Conservation (phyloP, 2,888 invertebrate genomes). For the Mamestra brassicae region DNA sequence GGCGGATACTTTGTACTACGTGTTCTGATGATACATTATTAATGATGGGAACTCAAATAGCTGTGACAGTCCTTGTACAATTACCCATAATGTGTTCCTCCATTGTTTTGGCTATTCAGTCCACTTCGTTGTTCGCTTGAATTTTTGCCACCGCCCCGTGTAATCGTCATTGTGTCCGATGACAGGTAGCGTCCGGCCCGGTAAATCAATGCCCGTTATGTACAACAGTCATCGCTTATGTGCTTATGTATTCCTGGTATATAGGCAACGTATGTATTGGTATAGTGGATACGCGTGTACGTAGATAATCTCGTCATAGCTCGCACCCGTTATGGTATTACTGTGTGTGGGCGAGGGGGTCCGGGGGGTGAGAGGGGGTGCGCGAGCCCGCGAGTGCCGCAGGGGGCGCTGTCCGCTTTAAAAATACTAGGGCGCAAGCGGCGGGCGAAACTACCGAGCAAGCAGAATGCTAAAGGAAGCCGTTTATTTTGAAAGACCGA, state of each 20-base stretch:
- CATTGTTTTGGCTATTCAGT: conserved; percentile 53
- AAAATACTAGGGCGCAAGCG: conserved; percentile 87
- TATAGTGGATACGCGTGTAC: conserved; percentile 85
- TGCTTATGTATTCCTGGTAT: conserved; percentile 83
- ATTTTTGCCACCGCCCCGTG: conserved; percentile 78
- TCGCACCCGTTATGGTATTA: conserved; percentile 91
- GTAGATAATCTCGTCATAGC: conserved; percentile 91
- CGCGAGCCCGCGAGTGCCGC: conserved; percentile 81
- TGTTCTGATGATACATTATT: conserved; percentile 40
- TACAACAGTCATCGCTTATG: conserved; percentile 86
- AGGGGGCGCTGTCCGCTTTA: conserved; percentile 89
- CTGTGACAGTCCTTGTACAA: conserved; percentile 37
- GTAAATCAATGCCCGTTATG: conserved; percentile 87
- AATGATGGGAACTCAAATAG: conserved; percentile 42
- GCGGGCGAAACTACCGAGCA: conserved; percentile 80
- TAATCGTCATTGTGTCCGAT: conserved; percentile 83
- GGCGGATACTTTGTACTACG: conserved; percentile 14
- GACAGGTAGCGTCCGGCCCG: conserved; percentile 85
- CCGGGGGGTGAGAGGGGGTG: conserved; percentile 67
- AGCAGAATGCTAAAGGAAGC: conserved; percentile 85
- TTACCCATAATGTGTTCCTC: conserved; percentile 46
- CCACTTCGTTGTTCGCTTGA: conserved; percentile 55
- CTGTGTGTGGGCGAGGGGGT: conserved; percentile 83
- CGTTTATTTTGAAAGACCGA: conserved; percentile 87
- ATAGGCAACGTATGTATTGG: conserved; percentile 83